Evolutionary conservation across 92 coral and sea anemone genomes (phyloP).

Genomic region (Epizoanthus scotinus): DNA sequence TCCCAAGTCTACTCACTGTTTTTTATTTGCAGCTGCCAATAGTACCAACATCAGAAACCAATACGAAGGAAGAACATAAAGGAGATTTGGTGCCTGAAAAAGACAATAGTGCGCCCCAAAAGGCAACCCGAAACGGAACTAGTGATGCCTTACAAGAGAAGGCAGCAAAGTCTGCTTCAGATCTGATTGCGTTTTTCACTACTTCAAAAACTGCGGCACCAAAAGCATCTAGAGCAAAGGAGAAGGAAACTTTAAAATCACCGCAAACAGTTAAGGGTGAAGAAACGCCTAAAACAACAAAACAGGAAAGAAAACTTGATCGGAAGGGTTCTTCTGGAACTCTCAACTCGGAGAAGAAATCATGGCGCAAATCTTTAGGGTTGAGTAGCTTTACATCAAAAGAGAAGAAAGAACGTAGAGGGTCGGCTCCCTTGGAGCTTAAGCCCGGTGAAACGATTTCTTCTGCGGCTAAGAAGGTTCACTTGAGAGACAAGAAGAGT

Average conservation of each 20-base stretch:
- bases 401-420: conserved; percentile 74
- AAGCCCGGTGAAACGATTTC: conserved; percentile 39
- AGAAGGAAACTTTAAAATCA: conserved; percentile 32
- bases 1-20: not conserved
- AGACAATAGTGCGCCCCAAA: not conserved
- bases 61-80: not conserved
- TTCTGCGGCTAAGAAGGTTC: conserved; percentile 50
- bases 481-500: conserved; percentile 74
- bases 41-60: conserved; percentile 2
- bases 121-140: conserved; percentile 18
- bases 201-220: conserved; percentile 42
- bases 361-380: conserved; percentile 85
- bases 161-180: conserved; percentile 54
- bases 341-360: conserved; percentile 66
- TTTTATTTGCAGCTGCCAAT: not conserved
- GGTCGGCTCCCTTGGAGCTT: conserved; percentile 15
- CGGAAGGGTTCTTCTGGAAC: conserved; percentile 64
- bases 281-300: conserved; percentile 34
- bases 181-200: conserved; percentile 63
- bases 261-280: conserved; percentile 9
- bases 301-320: conserved; percentile 57
- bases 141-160: conserved; percentile 26
- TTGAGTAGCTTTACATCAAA: conserved; percentile 70
- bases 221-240: conserved; percentile 19
- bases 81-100: conserved; percentile 36